Base-by-base conservation (phyloP, 2,797 vertebrate species). In the Parauchenoglanis punctatus region DNA sequence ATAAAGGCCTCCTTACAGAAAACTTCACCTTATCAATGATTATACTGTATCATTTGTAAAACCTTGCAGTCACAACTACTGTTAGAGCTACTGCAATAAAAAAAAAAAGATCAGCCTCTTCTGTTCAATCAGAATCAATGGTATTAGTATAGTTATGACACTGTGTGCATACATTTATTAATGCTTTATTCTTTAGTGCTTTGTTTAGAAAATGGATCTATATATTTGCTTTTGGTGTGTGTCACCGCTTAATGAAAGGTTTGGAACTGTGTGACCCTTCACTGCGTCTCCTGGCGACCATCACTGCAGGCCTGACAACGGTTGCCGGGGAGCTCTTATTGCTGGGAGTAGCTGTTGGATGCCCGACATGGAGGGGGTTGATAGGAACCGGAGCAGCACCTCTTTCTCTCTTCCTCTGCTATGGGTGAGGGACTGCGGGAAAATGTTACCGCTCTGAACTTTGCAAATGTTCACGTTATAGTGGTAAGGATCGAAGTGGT, bases 201-300 rank as follows among this genome's bases (percentile, higher is more conserved):
- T 52, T 78, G 23, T 58, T 23, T 28, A 12, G 0, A 35, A 17
- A 12, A 44, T 35, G 11, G 4, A 31, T 54, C 2, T 72, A 11
- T 82, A 15, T 31, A 63, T 18, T 28, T 78, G 4, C 56, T 81
- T 84, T 73, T 23, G 12, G 6, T 40, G 31, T 84, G 68, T 90
- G 80, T 85, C 91, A 40, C 93, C 86, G 63, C 28, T 35, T 54
- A 86, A 86, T 28, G 7, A 72, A 91, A 98, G 97, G 97, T 89
- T 91, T 98, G 94, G 97, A 98, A 92, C 95, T 98, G 87, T 98
- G 97, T n/a, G 96, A 97, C 77, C 97, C 97, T 1, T 96, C 96
- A 2, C 93, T 97, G 91, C 92, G 97, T 89, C 94, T 98, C 87
- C 86, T 96, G 88, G 96, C 93, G 35, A 96, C 96, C 88, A 95